A percentile compares a stretch with the other conserved stretches of the same genome.
These are phyloP conservation scores for Scaptomyza pallida DNA, from an alignment of 1,140 invertebrate genomes.

Conservation along the genomic window DNA sequence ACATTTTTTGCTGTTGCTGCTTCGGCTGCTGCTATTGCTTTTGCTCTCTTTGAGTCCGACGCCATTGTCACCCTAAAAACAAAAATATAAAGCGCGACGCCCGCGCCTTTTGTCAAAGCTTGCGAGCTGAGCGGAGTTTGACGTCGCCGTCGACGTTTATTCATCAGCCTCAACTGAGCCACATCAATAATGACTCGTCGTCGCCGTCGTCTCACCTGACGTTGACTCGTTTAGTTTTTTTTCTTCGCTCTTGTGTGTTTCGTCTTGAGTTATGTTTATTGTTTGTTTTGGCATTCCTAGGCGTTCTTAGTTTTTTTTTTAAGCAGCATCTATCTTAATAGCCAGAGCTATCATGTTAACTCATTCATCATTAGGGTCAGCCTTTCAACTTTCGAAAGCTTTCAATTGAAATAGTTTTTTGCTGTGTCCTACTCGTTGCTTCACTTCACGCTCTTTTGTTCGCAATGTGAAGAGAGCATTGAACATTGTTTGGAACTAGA, in stretches of 20 bases:
- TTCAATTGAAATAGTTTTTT: slow-evolving; percentile 11
- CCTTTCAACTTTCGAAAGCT: slow-evolving; percentile 28
- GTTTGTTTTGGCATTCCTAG: slow-evolving; percentile 55
- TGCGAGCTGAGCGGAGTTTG: neutral
- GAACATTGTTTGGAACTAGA: neutral
- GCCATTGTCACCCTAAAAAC: slow-evolving; percentile 46
- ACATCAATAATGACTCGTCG: slow-evolving; percentile 47
- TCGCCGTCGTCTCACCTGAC: slow-evolving; percentile 32
- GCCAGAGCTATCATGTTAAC: slow-evolving; percentile 29
- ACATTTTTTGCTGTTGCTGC: slow-evolving; percentile 13
- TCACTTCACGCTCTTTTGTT: neutral
- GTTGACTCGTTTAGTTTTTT: slow-evolving; percentile 31
- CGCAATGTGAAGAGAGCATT: neutral
- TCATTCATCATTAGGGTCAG: slow-evolving; percentile 61
- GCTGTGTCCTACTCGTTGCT: slow-evolving; percentile 22
- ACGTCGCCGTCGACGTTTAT: slow-evolving; percentile 43
- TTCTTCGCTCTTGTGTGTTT: neutral
- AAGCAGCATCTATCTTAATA: slow-evolving; percentile 1
- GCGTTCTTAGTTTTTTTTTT: slow-evolving; percentile 10
- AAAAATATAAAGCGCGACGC: slow-evolving; percentile 25
- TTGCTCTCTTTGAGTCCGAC: slow-evolving; percentile 19
- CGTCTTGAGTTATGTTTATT: slow-evolving; percentile 50
- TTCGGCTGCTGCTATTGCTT: no score
- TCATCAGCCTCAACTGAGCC: slow-evolving; percentile 49
- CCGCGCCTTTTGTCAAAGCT: slow-evolving; percentile 31